Conservation (phyloP, 1,140 invertebrate species). For the Palaemon carinicauda region DNA sequence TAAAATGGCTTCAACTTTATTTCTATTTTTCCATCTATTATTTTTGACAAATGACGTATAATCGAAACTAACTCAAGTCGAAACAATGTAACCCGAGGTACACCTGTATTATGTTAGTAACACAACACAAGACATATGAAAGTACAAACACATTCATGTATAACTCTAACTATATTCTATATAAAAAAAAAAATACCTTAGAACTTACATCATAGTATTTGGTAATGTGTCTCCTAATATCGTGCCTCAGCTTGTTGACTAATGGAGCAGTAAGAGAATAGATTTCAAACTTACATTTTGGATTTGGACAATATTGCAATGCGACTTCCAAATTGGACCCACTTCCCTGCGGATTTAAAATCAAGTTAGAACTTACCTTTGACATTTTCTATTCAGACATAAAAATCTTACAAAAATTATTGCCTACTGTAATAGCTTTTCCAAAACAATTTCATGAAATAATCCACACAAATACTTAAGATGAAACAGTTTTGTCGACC, state of each 20-base stretch:
- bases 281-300: conserved; percentile 66
- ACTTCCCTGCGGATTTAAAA: not conserved
- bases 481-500: too few species aligned
- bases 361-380: not conserved
- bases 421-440: too few species aligned
- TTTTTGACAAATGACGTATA: too few species aligned
- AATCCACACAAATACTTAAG: too few species aligned
- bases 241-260: conserved; percentile 76
- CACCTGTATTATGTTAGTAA: not conserved
- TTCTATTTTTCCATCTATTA: too few species aligned
- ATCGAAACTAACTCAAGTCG: too few species aligned
- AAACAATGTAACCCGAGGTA: too few species aligned
- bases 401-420: too few species aligned
- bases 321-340: conserved; percentile 24
- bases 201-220: conserved; percentile 76
- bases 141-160: not conserved
- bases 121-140: conserved; percentile 7
- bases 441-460: too few species aligned
- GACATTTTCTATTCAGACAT: too few species aligned
- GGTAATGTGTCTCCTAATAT: conserved; percentile 73
- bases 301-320: conserved; percentile 60
- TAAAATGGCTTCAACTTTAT: too few species aligned
- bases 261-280: conserved; percentile 74
- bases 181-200: not conserved
- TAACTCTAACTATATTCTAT: not conserved